Evolutionary conservation across 2,113 vertebrate genomes (phyloP).

Genomic region (Manacus vitellinus): DNA sequence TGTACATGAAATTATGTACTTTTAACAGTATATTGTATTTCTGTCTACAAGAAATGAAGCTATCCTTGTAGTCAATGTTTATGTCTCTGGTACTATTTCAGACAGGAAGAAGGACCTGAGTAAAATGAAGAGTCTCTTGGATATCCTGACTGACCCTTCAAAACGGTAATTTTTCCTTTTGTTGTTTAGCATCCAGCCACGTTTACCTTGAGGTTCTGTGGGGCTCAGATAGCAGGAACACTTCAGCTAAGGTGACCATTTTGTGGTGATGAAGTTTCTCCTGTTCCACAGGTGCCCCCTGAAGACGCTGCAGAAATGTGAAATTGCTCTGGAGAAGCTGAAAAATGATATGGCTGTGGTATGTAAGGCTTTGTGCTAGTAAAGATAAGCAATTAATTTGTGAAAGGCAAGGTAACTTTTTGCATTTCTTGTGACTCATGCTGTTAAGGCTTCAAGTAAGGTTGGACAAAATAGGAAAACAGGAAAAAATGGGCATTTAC

Average conservation of each 20-base stretch:
- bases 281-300: conserved; percentile 84
- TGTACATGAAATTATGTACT: not conserved
- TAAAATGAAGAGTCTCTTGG: conserved; percentile 98
- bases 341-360: conserved; percentile 99
- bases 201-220: not conserved
- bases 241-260: not conserved
- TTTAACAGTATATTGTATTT: not conserved
- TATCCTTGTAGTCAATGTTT: not conserved
- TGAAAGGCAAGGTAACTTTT: not conserved
- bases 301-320: conserved; percentile 96
- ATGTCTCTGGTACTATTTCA: conserved; percentile 58
- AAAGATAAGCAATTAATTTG: not conserved
- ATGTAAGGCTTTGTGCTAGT: conserved; percentile 12
- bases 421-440: not conserved
- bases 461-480: not conserved
- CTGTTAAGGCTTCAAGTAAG: not conserved
- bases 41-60: not conserved
- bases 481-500: not conserved
- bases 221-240: not conserved
- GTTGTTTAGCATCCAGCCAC: not conserved
- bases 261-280: not conserved
- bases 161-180: conserved; percentile 80
- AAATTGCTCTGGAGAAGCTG: conserved; percentile 96
- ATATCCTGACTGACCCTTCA: conserved; percentile 95
- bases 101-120: conserved; percentile 98